Conservation (phyloP, 2,797 vertebrate genomes). For the Philypnodon macrostomus region DNA sequence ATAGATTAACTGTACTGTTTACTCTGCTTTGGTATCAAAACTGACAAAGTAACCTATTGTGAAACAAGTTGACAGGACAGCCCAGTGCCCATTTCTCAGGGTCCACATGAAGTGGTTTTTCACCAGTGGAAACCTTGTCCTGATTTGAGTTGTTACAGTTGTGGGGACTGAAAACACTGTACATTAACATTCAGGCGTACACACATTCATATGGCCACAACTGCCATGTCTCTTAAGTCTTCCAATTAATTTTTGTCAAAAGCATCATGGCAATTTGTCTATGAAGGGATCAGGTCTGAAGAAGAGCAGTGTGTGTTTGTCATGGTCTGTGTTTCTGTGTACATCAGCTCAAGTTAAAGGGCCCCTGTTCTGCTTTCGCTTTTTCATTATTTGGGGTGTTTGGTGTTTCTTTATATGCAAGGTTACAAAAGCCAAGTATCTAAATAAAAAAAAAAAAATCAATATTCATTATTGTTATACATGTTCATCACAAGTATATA, state of each 20-base stretch:
- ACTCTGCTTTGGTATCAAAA: constrained; percentile 25
- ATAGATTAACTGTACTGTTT: constrained; percentile 28
- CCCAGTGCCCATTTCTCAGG: constrained; percentile 75
- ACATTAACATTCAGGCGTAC: constrained; percentile 17
- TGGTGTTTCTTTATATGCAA: neutral
- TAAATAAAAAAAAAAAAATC: too few species aligned
- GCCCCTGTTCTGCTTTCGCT: neutral
- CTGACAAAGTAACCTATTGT: constrained; percentile 36
- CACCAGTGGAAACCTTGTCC: constrained; percentile 52
- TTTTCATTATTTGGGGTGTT: neutral
- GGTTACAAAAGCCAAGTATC: neutral
- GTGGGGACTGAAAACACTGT: constrained; percentile 30
- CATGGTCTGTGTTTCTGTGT: constrained; percentile 40
- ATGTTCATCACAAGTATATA: too few species aligned
- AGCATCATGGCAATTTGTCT: constrained; percentile 40
- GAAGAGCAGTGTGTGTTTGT: constrained; percentile 19
- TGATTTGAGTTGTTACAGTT: constrained; percentile 29
- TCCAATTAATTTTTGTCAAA: constrained; percentile 69
- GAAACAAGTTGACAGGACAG: constrained; percentile 38
- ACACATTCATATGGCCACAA: constrained; percentile 41
- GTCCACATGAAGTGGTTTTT: constrained; percentile 57
- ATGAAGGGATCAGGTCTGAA: constrained; percentile 35
- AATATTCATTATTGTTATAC: too few species aligned
- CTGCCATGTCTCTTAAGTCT: constrained; percentile 72
- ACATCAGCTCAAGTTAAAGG: neutral